Percentiles rank a stretch among this genome's conserved stretches.
phyloP scores from a whole-genome alignment of 2,888 invertebrate genomes.

The Orchesellides sinensis region DNA sequence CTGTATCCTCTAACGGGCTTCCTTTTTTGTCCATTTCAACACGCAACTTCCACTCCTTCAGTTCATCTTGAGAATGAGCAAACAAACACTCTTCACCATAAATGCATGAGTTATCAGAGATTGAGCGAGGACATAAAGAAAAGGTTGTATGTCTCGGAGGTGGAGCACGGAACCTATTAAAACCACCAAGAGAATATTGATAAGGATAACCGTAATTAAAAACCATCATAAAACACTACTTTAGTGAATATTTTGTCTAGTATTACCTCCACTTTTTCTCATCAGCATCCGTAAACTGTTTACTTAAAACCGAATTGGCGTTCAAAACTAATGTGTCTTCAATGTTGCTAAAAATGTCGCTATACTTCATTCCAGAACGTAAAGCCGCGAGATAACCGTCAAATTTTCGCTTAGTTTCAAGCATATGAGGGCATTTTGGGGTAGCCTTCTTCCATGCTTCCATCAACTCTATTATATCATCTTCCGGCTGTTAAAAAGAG shows the following conservation, averaged over 20 bases:
- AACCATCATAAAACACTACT: not conserved
- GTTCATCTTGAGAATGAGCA: slow-evolving; percentile 85
- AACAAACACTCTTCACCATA: slow-evolving; percentile 85
- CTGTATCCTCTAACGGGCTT: slow-evolving; percentile 1
- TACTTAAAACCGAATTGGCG: slow-evolving; percentile 42
- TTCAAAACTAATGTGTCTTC: slow-evolving; percentile 66
- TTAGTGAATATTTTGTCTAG: not conserved
- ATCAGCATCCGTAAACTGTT: slow-evolving; percentile 27
- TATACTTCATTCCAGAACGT: slow-evolving; percentile 68
- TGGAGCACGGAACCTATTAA: slow-evolving; percentile 64
- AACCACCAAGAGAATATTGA: not conserved
- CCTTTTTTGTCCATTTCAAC: slow-evolving; percentile 36
- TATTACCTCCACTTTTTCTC: slow-evolving; percentile 68
- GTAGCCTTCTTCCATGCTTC: slow-evolving; percentile 69
- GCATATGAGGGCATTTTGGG: slow-evolving; percentile 66
- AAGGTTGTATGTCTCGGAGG: slow-evolving; percentile 70
- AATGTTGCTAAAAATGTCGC: slow-evolving; percentile 65
- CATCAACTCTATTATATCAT: slow-evolving; percentile 68
- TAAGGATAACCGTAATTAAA: not conserved
- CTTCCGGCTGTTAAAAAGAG: slow-evolving; percentile 63
- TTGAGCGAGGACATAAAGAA: slow-evolving; percentile 69
- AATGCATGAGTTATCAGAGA: slow-evolving; percentile 79
- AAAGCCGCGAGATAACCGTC: slow-evolving; percentile 66
- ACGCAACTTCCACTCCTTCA: slow-evolving; percentile 84
- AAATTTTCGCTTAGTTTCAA: slow-evolving; percentile 69